Percentiles rank a stretch among this genome's conserved stretches.
Conservation (phyloP, 2,888 invertebrate species). For the Acanthosepion pharaonis region DNA sequence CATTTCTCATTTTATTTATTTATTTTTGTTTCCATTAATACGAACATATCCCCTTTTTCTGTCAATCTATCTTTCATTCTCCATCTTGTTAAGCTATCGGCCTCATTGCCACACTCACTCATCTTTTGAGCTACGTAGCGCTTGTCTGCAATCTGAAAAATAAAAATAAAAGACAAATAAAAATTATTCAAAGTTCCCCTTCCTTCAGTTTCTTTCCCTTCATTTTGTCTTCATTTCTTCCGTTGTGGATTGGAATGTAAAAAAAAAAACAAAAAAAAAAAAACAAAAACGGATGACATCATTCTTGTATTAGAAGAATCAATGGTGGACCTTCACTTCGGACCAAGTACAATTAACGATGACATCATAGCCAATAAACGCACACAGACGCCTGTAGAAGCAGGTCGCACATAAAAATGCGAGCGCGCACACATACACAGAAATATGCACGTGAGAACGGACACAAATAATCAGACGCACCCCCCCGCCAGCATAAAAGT, state of each 20-base stretch:
- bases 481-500: no score
- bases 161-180: neutral
- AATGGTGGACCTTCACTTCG: neutral
- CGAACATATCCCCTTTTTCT: neutral
- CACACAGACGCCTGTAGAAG: neutral
- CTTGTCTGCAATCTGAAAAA: neutral
- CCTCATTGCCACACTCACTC: neutral
- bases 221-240: neutral
- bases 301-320: neutral
- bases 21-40: neutral
- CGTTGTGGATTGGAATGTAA: neutral
- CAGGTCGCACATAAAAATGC: neutral
- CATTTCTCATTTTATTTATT: neutral
- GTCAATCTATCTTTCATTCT: neutral
- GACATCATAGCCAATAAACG: neutral
- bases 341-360: constrained; percentile 6
- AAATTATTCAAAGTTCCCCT: neutral
- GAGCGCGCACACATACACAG: neutral
- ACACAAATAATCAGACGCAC: no score
- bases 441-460: neutral
- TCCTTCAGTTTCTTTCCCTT: neutral
- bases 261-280: no score
- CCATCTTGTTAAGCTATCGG: neutral
- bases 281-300: neutral
- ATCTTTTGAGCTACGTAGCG: neutral